Evolutionary conservation across 2,797 vertebrate species (phyloP).

Genomic region (Chrosomus eos): DNA sequence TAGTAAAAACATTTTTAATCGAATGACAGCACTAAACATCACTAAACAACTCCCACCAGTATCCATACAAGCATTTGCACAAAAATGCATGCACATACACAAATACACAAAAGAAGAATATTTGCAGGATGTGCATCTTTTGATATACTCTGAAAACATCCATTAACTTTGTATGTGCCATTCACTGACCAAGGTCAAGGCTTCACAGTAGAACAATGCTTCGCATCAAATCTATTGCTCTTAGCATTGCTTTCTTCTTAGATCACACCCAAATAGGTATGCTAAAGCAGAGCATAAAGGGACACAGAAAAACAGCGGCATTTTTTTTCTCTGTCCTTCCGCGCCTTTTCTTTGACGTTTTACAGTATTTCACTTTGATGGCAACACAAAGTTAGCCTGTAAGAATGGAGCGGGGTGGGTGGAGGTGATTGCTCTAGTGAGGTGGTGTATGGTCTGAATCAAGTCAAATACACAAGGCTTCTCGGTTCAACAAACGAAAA

Average conservation of each 20-base stretch:
- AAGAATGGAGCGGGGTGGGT: slow-evolving; percentile 64
- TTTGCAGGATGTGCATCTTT: slow-evolving; percentile 31
- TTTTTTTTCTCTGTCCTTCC: slow-evolving; percentile 42
- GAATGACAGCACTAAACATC: too few species aligned
- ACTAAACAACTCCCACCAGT: not conserved
- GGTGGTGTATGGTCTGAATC: slow-evolving; percentile 59
- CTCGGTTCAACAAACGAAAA: slow-evolving; percentile 46
- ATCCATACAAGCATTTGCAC: not conserved
- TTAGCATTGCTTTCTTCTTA: slow-evolving; percentile 44
- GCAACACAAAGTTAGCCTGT: slow-evolving; percentile 71
- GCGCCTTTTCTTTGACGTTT: slow-evolving; percentile 54
- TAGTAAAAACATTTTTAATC: too few species aligned
- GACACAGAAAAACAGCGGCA: slow-evolving; percentile 74
- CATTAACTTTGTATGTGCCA: slow-evolving; percentile 45
- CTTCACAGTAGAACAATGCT: slow-evolving; percentile 30
- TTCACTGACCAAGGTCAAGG: slow-evolving; percentile 60
- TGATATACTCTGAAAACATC: slow-evolving; percentile 49
- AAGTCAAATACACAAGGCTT: slow-evolving; percentile 64
- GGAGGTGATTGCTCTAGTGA: slow-evolving; percentile 59
- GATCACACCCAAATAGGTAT: slow-evolving; percentile 39
- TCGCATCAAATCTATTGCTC: slow-evolving; percentile 50
- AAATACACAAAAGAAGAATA: slow-evolving; percentile 6
- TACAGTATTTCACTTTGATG: slow-evolving; percentile 68
- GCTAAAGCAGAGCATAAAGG: slow-evolving; percentile 67
- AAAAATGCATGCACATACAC: slow-evolving; percentile 24